phyloP scores from a whole-genome alignment of 1,140 invertebrate species.

The Aphelinus atriplicis region DNA sequence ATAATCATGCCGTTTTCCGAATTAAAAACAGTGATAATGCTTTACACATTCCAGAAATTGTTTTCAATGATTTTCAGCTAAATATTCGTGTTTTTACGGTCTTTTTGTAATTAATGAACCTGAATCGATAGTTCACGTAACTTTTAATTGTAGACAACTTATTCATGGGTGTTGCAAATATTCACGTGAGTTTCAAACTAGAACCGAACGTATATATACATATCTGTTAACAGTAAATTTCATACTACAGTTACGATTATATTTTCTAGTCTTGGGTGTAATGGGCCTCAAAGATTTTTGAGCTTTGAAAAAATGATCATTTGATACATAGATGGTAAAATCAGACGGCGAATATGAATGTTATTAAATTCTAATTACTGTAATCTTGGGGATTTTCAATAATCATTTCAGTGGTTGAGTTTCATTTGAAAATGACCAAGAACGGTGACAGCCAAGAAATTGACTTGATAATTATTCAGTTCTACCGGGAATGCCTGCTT shows the following conservation, averaged over 20 bases:
- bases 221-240: conserved; percentile 28
- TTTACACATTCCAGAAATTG: no score
- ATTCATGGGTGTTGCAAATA: conserved; percentile 16
- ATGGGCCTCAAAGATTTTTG: conserved; percentile 14
- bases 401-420: background rate
- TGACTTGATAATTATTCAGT: background rate
- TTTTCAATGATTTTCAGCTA: no score
- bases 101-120: no score
- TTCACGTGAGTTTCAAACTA: conserved; percentile 30
- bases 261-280: conserved; percentile 7
- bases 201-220: background rate
- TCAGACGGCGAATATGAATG: no score
- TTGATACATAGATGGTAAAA: no score
- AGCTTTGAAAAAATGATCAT: no score
- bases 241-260: conserved; percentile 9
- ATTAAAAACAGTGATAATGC: no score
- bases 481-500: background rate
- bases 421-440: background rate
- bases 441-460: background rate
- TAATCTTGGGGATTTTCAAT: background rate
- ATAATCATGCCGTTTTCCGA: no score
- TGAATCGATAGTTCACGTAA: no score
- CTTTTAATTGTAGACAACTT: conserved; percentile 11
- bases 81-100: no score
- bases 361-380: no score